Base-by-base conservation (phyloP, 2,113 vertebrate genomes). In the Paedocypris sp. region DNA sequence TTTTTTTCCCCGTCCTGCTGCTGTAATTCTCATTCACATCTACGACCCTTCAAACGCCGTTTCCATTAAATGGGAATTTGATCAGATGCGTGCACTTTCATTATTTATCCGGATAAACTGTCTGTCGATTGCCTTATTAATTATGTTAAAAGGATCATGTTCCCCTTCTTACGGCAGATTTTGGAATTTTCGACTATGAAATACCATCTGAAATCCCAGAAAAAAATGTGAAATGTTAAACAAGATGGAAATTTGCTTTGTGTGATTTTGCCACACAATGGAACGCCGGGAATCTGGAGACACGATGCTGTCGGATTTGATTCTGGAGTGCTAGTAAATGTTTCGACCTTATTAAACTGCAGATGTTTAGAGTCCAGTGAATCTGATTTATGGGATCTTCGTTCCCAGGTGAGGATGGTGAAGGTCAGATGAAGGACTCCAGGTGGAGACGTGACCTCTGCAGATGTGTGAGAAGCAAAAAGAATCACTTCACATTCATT, bases 1-100 rank as follows among this genome's bases (percentile, higher is more conserved):
- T 6, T 41, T 13, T 20, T 9, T 22, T 16, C 36, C 42, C 45
- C 31, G 46, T 59, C 9, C 54, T 64, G 28, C 59, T 58, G 54
- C 54, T 48, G 49, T 22, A 29, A 68, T 45, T 60, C 49, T 65
- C 53, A 46, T 60, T 31, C 57, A 70, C 53, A 57, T 46, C 32
- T 67, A 57, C 77, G 58, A 67, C 43, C 64, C 63, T 32, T 62
- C 70, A 62, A 68, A 64, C 10, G 54, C 54, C 59, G 50, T 75
- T 73, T 68, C 57, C 64, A 81, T 80, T 76, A 80, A 79, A 81
- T 73, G 57, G 67, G 72, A 61, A 66, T 70, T 56, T 62, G 39
- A 60, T 49, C 36, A 32, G 28, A 38, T 56, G 25, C 49, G 16
- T 57, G 42, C 43, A 23, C 39, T 52, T 42, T 53, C 47, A 36